These are phyloP conservation scores for Chamaedrilus cognettii DNA, from an alignment of 2,888 invertebrate genomes.

Conservation along the genomic window DNA sequence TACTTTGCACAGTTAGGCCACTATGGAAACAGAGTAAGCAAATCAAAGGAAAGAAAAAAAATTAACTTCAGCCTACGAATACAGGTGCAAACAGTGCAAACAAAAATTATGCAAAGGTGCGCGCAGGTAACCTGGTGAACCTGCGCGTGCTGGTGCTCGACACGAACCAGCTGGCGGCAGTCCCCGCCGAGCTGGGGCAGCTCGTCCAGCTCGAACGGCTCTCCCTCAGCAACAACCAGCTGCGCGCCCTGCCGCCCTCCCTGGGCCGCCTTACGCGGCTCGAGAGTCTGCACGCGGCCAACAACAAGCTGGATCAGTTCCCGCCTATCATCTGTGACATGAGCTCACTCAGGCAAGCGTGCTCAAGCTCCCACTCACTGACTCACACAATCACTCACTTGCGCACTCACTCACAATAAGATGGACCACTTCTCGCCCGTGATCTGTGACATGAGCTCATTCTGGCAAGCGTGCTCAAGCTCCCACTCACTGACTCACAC, in stretches of 20 bases:
- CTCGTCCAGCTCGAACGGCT: conserved; percentile 53
- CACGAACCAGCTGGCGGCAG: conserved; percentile 51
- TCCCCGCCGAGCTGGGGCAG: conserved; percentile 52
- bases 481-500: too few species aligned
- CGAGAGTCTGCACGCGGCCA: conserved; percentile 49
- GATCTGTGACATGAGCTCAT: conserved; percentile 45
- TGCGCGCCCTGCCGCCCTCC: conserved; percentile 46
- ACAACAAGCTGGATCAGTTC: conserved; percentile 58
- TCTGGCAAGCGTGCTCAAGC: too few species aligned
- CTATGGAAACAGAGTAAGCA: too few species aligned
- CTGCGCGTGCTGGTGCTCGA: conserved; percentile 54
- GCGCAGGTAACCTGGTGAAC: conserved; percentile 44
- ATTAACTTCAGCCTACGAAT: too few species aligned
- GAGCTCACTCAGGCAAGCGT: conserved; percentile 5
- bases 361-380: too few species aligned
- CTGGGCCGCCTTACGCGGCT: conserved; percentile 48
- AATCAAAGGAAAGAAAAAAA: too few species aligned
- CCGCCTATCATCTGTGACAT: conserved; percentile 51
- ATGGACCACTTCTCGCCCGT: conserved; percentile 51
- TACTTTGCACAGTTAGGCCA: too few species aligned
- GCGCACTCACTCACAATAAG: too few species aligned
- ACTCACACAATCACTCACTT: too few species aligned
- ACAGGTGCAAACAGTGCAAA: too few species aligned
- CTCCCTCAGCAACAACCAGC: conserved; percentile 55
- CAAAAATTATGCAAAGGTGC: too few species aligned